Evolutionary conservation across 2,797 vertebrate genomes (phyloP).

Genomic region (Avahi laniger): DNA sequence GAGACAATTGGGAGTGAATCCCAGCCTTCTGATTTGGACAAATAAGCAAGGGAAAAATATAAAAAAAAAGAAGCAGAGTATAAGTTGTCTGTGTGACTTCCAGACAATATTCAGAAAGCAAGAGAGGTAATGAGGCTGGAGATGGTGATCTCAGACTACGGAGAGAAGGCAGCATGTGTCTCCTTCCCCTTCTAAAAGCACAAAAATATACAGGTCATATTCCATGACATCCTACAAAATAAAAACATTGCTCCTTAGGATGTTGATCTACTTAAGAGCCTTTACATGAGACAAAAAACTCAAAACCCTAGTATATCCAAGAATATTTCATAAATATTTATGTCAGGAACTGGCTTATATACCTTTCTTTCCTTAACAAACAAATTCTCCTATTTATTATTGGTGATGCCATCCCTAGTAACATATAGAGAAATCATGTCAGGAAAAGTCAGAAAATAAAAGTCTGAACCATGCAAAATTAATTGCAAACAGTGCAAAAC

Average conservation of each 20-base stretch:
- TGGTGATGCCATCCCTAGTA: neutral
- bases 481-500: neutral
- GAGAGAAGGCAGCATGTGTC: neutral
- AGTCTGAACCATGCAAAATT: neutral
- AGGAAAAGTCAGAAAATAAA: neutral
- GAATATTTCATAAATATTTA: neutral
- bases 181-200: neutral
- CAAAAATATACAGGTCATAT: neutral
- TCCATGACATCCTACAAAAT: neutral
- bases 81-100: neutral
- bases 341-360: neutral
- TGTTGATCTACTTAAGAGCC: neutral
- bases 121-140: neutral
- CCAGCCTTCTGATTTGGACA: neutral
- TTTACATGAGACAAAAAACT: neutral
- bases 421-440: neutral
- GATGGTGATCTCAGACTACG: neutral
- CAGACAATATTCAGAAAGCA: neutral
- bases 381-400: neutral
- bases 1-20: neutral
- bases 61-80: neutral
- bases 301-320: neutral
- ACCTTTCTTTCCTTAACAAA: neutral
- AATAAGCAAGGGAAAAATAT: neutral
- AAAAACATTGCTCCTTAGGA: neutral